Base-by-base conservation (phyloP, 2,113 vertebrate species). In the Cromileptes altivelis region DNA sequence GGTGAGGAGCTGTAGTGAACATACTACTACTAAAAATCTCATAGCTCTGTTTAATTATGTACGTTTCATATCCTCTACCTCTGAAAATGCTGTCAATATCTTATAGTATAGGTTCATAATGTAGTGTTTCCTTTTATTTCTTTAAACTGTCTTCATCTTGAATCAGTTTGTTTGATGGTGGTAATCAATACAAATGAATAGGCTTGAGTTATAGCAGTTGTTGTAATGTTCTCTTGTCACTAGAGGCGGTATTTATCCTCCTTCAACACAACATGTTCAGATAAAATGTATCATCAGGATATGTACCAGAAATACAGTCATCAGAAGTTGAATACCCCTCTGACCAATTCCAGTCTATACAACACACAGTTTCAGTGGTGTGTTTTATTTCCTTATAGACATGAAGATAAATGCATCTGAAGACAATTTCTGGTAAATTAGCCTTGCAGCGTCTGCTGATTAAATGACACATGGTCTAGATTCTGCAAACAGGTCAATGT, bases 1-100 rank as follows among this genome's bases (percentile, higher is more conserved):
- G 98, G 98, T 99, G 82, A 89, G 89, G n/a, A 30, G 37, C 21
- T 25, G 4, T 42, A 25, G 1, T 27, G 13, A 61, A 74, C 15
- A 49, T 42, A 40, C 40, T 47, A 47, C 58, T 40, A 3, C 13
- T n/a, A 50, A 50, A 57, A 47, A 37, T 21, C n/a, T 63, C 25
- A 70, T n/a, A 21, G 30, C 67, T 49, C 25, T 13, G 3, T 15
- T 45, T 8, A 45, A 23, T 53, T 27, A 45, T 45, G 18, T n/a
- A 0, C 25, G 6, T 70, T 27, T 40, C 4, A 55, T 25, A 49
- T n/a, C 17, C 9, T 13, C 21, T 33, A 4, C 25, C 33, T 45
- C 7, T 37, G 2, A 30, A 6, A 64, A 61, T 37, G 1, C 23
- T 4, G 21, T 60, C 19, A 21, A 37, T 49, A 37, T 13, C 15